A percentile compares a stretch with the other conserved stretches of the same genome.
Conservation (phyloP, 1,140 invertebrate species). For the Eumaeus atala region DNA sequence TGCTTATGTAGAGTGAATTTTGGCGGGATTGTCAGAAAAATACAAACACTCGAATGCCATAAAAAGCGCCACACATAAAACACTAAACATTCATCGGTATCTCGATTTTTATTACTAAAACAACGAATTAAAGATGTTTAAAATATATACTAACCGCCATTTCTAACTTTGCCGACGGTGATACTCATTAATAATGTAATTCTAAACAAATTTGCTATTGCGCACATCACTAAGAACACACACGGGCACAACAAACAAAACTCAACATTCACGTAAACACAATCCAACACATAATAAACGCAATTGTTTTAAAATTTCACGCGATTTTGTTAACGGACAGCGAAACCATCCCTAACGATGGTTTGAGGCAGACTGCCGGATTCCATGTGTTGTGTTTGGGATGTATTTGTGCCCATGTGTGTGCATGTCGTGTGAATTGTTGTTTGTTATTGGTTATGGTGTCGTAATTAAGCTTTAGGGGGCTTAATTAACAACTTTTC, state of each 20-base stretch:
- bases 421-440: constrained; percentile 14
- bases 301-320: constrained; percentile 20
- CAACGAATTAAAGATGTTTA: neutral
- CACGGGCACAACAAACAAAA: constrained; percentile 21
- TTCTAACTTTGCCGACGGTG: constrained; percentile 38
- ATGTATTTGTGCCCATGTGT: neutral
- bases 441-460: constrained; percentile 23
- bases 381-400: neutral
- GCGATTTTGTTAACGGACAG: constrained; percentile 6
- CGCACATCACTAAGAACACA: constrained; percentile 44
- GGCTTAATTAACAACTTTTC: constrained; percentile 24
- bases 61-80: no score
- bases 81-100: no score
- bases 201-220: constrained; percentile 33
- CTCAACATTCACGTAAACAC: neutral
- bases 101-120: no score
- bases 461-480: constrained; percentile 30
- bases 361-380: constrained; percentile 14
- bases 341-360: constrained; percentile 19
- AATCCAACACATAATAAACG: constrained; percentile 16
- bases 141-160: constrained; percentile 38
- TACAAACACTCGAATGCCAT: no score
- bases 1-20: no score
- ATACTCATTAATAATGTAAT: constrained; percentile 38
- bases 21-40: no score